These are phyloP conservation scores for Orchestes rusci DNA, from an alignment of 2,888 invertebrate genomes.

Conservation along the genomic window DNA sequence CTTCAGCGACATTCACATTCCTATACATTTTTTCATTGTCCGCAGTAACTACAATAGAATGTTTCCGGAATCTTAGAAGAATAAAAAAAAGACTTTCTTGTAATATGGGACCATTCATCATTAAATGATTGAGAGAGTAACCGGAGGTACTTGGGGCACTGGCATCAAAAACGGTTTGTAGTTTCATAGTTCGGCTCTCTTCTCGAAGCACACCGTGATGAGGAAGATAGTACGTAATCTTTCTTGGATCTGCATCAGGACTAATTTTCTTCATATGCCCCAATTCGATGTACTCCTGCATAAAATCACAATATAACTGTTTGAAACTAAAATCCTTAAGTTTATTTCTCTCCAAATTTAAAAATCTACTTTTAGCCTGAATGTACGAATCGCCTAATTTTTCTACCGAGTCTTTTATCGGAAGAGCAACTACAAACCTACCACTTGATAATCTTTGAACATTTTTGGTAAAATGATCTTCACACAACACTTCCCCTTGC, in stretches of 20 bases:
- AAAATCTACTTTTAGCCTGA: not conserved
- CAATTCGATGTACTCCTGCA: not conserved
- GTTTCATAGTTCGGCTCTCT: not conserved
- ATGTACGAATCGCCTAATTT: not conserved
- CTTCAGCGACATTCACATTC: slow-evolving; percentile 5
- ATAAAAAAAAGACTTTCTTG: slow-evolving; percentile 9
- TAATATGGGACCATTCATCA: slow-evolving; percentile 9
- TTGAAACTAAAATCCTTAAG: not conserved
- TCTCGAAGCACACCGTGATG: not conserved
- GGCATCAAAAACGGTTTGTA: not conserved
- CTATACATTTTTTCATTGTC: slow-evolving; percentile 15
- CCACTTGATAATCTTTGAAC: not conserved
- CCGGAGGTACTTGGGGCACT: not conserved
- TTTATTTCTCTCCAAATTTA: not conserved
- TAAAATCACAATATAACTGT: not conserved
- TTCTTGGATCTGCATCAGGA: not conserved
- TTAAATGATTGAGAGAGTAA: not conserved
- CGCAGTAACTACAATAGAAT: slow-evolving; percentile 1
- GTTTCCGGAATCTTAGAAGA: slow-evolving; percentile 3
- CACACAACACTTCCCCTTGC: not conserved
- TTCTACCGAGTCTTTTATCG: not conserved
- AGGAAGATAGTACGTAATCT: not conserved
- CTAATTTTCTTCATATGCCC: not conserved
- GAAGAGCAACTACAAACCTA: not conserved
- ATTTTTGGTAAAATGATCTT: not conserved